Conservation (phyloP, 2,797 vertebrate genomes). For the Okamejei kenojei region DNA sequence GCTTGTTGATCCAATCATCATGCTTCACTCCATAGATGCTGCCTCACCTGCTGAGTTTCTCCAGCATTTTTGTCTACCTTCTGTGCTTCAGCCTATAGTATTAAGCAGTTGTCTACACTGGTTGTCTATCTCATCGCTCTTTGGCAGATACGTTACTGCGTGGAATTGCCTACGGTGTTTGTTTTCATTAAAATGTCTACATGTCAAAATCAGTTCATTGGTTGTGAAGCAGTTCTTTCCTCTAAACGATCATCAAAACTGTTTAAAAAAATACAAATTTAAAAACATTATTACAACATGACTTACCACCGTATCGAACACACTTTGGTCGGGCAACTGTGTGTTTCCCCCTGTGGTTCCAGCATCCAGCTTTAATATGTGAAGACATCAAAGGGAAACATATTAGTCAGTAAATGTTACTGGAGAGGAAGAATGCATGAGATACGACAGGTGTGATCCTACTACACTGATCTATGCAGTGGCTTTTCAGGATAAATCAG, state of each 20-base stretch:
- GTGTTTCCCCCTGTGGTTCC: conserved; percentile 49
- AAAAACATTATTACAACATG: neutral
- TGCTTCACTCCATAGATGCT: neutral
- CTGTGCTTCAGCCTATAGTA: neutral
- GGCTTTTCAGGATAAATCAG: neutral
- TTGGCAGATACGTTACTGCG: neutral
- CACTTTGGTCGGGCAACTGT: conserved; percentile 49
- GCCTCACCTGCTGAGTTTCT: too few species aligned
- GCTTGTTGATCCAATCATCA: neutral
- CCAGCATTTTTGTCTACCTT: too few species aligned
- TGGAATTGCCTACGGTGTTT: neutral
- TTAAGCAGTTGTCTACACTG: neutral
- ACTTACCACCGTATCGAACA: conserved; percentile 62
- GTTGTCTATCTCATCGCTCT: neutral
- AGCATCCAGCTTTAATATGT: conserved; percentile 50
- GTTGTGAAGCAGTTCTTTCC: neutral
- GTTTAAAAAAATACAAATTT: neutral
- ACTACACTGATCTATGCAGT: neutral
- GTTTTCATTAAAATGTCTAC: neutral
- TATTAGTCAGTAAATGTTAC: neutral
- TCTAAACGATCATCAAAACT: neutral
- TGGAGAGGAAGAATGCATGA: neutral
- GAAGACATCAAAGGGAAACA: conserved; percentile 40
- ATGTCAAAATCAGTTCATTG: neutral
- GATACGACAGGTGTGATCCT: neutral